Evolutionary conservation across 2,888 invertebrate species (phyloP), one percentile per base, ranked within the genome.

Genomic region (Eupithecia tripunctaria): DNA sequence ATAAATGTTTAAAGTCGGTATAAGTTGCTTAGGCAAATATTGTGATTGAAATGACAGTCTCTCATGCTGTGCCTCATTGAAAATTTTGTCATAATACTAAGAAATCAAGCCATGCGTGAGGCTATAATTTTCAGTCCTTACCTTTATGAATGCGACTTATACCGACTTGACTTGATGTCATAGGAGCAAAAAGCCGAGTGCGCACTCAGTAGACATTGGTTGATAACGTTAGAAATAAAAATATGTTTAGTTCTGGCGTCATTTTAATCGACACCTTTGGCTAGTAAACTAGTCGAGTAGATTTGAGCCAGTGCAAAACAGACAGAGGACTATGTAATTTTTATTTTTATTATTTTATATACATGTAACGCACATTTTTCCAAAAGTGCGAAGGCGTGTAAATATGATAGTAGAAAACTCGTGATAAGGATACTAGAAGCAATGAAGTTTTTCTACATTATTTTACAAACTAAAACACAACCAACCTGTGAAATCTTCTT

Each of bases 391-490:
- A 36, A 2, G 12, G 2, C 7, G 56, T 21, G 25, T 25, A 25
- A 51, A 21, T 10, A 7, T 47, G 10, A 51, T 10, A 51, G 2
- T 25, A 14, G 4, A 0, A 21, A 56, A 56, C 25, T 56, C 56
- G 4, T 56, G 25, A 4, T 56, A 51, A 12, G 51, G 21, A 21
- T 4, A 51, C 10, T 7, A 25, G 56, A 56, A 56, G 12, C 56
- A 21, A 12, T 56, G 51, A 25, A 56, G 56, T 56, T 56, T 56
- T 56, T 56, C 25, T 56, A 56, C 4, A 56, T 12, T 25, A 56
- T 14, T 25, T 56, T 56, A 56, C 14, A 25, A 56, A 56, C 56
- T 56, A 56, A 25, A 25, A 56, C 56, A 56, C 56, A 56, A 56
- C 12, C 25, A 12, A 56, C 25, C 25, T 56, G 56, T 12, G 56